Evolutionary conservation across 2,888 invertebrate genomes (phyloP), one percentile per base, ranked within the genome.

Genomic region (Ceraclea dissimilis): DNA sequence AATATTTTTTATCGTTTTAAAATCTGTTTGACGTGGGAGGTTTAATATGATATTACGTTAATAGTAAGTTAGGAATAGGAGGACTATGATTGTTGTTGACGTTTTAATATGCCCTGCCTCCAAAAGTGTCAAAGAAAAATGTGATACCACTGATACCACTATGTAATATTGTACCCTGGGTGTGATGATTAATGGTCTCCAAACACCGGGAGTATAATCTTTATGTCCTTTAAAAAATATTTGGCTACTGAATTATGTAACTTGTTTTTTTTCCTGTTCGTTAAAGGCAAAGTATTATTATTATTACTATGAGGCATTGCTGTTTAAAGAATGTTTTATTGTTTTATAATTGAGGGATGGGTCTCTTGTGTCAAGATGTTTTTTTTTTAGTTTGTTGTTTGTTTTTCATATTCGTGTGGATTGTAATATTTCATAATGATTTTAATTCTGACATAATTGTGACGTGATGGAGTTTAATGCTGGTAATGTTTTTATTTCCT

Each of bases 101-200:
- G 58, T 56, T 59, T 61, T 61, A 59, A 61, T 59, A 54, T 52
- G 56, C 19, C 54, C 46, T 59, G 59, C 59, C 57, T 49, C 53
- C 53, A n/a, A n/a, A n/a, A n/a, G 31, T 39, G 39, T 39, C 39
- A n/a, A 16, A 16, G 39, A 16, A 4, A 8, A 39, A 39, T 39
- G 39, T 26, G 26, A 26, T 26, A 26, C 5, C 26, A 10, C n/a
- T 17, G 54, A 49, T 44, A 52, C 51, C 46, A 57, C 53, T 57
- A 57, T 61, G 61, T 47, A 50, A 53, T 59, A 56, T 52, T 61
- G 59, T 61, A 59, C 59, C 61, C 33, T 54, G 51, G 53, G 43
- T 44, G 49, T 53, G 50, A 59, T 61, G 61, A 61, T 61, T 61
- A 58, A 61, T 61, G 58, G 34, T 39, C 47, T 52, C 31, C 4